Base-by-base conservation (phyloP, 2,797 vertebrate genomes). In the Hippoglossus hippoglossus region DNA sequence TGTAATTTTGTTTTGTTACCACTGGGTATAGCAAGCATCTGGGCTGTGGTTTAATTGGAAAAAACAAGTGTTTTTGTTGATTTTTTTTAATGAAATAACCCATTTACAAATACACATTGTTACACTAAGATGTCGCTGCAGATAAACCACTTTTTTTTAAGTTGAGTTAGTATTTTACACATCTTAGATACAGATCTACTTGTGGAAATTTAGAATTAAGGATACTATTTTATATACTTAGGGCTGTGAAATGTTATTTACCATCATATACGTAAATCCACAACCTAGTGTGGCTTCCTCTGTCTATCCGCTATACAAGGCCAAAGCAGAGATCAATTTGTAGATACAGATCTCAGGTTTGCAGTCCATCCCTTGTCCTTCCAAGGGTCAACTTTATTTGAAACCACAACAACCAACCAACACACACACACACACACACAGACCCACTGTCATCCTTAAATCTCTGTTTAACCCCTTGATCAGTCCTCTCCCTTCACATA, bases 341-440 rank as follows among this genome's bases (percentile, higher is more conserved):
- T 51, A 61, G 70, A 79, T 79, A 82, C 36, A 49, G 68, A 88
- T 83, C 75, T 77, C 19, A 70, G 69, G 39, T 81, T 74, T 54
- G 39, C 15, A 61, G 65, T 68, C 67, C 54, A 55, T 58, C 59
- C 44, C 51, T 73, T 69, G 72, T 85, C 72, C 72, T 77, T 59
- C 63, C 71, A 68, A 15, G 52, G 73, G 71, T 81, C 65, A 81
- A 79, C 80, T 75, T 82, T 47, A 46, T 15, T 12, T 19, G 25
- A 50, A 34, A 12, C 39, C 57, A 58, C 58, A 55, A 18, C 34
- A 13, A 61, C 24, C 60, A 13, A 71, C 46, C 71, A 24, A 63
- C 13, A 63, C 44, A 51, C 6, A 18, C 21, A 26, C 51, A 16
- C 31, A 34, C 31, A 10, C 31, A 44, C 5, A 36, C 11, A 36